These are phyloP conservation scores for Adelognathus sp. DNA, from an alignment of 2,888 invertebrate species.

Conservation along the genomic window DNA sequence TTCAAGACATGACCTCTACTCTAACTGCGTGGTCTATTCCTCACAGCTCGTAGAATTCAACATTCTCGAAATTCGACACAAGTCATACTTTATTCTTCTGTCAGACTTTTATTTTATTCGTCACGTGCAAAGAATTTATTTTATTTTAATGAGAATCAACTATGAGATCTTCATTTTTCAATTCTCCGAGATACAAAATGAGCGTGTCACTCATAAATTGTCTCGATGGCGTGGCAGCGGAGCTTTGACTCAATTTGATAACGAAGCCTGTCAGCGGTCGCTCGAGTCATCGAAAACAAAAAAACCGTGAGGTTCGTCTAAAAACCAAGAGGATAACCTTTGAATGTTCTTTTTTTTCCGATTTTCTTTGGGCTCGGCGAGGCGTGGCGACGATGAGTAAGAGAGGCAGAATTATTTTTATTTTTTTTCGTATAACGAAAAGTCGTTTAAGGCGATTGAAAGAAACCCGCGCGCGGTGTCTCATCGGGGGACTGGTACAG, in stretches of 20 bases:
- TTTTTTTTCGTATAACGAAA: slow-evolving; percentile 20
- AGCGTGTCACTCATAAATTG: background rate
- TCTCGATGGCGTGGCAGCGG: background rate
- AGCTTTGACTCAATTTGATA: background rate
- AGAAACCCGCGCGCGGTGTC: slow-evolving; percentile 5
- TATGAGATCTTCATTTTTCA: background rate
- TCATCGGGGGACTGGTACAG: slow-evolving; percentile 4
- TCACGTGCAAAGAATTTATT: too few relatives aligned
- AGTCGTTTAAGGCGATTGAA: slow-evolving; percentile 4
- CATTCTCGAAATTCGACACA: too few relatives aligned
- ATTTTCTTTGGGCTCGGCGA: background rate
- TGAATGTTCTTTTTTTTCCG: background rate
- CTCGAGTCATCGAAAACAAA: background rate
- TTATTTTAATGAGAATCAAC: background rate
- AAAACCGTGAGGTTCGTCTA: background rate
- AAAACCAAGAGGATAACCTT: slow-evolving; percentile 17
- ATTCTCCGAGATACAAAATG: slow-evolving; percentile 1
- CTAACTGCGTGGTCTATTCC: too few relatives aligned
- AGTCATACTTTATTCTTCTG: background rate
- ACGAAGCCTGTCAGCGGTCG: background rate
- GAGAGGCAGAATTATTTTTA: slow-evolving; percentile 2
- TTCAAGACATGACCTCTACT: too few relatives aligned
- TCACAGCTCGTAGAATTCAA: too few relatives aligned
- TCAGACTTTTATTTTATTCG: too few relatives aligned
- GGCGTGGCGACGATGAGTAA: slow-evolving; percentile 20